Conservation (phyloP, 2,888 invertebrate genomes). For the Melanostoma mellinum region DNA sequence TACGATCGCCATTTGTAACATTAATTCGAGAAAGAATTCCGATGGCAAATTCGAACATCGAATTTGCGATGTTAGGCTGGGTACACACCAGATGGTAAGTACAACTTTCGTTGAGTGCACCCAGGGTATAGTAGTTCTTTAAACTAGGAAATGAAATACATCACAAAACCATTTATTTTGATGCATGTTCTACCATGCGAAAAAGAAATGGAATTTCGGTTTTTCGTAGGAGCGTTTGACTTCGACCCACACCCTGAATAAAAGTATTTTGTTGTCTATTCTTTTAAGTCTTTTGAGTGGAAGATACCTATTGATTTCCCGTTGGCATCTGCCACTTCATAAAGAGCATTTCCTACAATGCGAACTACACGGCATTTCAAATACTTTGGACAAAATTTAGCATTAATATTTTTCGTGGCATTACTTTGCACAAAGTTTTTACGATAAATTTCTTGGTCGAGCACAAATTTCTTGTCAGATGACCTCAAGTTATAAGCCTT, state of each 20-base stretch:
- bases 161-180: slow-evolving; percentile 2
- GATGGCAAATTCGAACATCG: too few species aligned
- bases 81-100: too few species aligned
- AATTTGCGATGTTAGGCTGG: too few species aligned
- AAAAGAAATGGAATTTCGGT: not conserved
- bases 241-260: not conserved
- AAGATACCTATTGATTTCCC: not conserved
- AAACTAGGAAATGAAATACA: too few species aligned
- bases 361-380: not conserved
- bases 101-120: too few species aligned
- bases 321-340: slow-evolving; percentile 1
- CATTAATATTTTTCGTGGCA: not conserved
- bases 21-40: too few species aligned
- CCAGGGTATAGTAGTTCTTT: too few species aligned
- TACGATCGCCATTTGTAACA: too few species aligned
- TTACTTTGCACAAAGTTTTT: not conserved
- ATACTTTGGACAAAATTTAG: slow-evolving; percentile 8
- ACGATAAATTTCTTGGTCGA: not conserved
- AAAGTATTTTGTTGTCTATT: not conserved
- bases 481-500: too few species aligned
- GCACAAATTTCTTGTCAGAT: not conserved
- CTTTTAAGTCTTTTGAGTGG: not conserved
- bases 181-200: not conserved
- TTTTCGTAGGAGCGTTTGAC: not conserved
- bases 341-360: slow-evolving; percentile 9